Base-by-base conservation (phyloP, 2,797 vertebrate genomes). In the Tenualosa thibaudeaui region DNA sequence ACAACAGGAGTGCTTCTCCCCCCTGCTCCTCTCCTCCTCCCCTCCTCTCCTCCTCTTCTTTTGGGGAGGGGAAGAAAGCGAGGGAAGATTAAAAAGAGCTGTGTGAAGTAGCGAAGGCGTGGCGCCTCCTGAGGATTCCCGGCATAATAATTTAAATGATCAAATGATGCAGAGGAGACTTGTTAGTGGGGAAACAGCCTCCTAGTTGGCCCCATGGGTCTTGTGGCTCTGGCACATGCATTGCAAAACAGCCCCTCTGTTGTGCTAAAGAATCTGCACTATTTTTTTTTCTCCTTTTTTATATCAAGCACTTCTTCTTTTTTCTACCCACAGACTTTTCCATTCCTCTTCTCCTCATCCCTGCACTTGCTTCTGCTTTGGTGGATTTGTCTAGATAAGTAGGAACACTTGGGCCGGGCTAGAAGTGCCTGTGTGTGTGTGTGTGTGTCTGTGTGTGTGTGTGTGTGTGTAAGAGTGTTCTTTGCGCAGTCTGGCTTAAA, bases 121-220 rank as follows among this genome's bases (percentile, higher is more conserved):
- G 93, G 90, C 92, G 93, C 94, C 95, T 95, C 95, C 92, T 93
- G 95, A 96, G 95, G 91, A 95, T 96, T 96, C 94, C 94, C 95
- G 94, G 95, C 95, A 96, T 96, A 96, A 96, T 96, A 96, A 96
- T 96, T 96, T 96, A 96, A 96, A 96, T 96, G 95, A 96, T 96
- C 95, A 96, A 96, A 96, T 96, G 95, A 96, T 96, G 94, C 95
- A 96, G 95, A 95, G 94, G 95, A 96, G 95, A 96, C 95, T 96
- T 96, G 95, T 96, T 96, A 96, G 95, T 93, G 93, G 93, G 94
- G 95, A 96, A 95, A 94, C 95, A 94, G 95, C 93, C 95, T 96
- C 94, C 95, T 96, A 96, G 95, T 96, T 96, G 95, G 95, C 95
- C 95, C 95, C 95, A 93, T 95, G 95, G 95, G 95, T 90, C 93